phyloP scores from a whole-genome alignment of 1,140 invertebrate species.

The Copidosoma floridanum region DNA sequence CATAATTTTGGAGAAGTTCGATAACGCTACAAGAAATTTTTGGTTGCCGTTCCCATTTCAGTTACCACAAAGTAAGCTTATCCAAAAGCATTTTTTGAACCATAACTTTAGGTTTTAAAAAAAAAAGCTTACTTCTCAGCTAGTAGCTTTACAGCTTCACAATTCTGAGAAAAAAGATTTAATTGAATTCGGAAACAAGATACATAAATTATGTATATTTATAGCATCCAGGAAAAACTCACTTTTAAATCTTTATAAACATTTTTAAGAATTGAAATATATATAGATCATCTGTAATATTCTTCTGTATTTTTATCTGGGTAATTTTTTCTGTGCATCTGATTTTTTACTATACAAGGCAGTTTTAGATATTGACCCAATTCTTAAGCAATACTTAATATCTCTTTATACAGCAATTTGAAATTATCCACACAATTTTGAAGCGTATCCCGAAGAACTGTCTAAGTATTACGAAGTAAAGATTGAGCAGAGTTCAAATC shows the following conservation, averaged over 20 bases:
- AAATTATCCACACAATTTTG: not conserved
- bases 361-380: not conserved
- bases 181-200: not conserved
- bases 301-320: not conserved
- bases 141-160: not conserved
- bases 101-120: not conserved
- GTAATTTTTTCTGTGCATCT: not conserved
- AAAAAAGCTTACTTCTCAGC: not conserved
- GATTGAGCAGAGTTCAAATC: not conserved
- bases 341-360: not conserved
- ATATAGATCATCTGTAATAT: not conserved
- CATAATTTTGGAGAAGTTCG: too few species aligned
- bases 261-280: constrained; percentile 26
- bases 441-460: not conserved
- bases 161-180: not conserved
- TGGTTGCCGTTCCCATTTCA: constrained; percentile 28
- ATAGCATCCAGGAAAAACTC: not conserved
- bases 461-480: not conserved
- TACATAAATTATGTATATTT: not conserved
- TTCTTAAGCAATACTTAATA: not conserved
- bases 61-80: constrained; percentile 21
- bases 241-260: constrained; percentile 26
- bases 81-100: not conserved
- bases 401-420: not conserved
- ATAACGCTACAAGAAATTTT: not conserved